phyloP scores from a whole-genome alignment of 1,140 invertebrate genomes.

The Apolygus lucorum region DNA sequence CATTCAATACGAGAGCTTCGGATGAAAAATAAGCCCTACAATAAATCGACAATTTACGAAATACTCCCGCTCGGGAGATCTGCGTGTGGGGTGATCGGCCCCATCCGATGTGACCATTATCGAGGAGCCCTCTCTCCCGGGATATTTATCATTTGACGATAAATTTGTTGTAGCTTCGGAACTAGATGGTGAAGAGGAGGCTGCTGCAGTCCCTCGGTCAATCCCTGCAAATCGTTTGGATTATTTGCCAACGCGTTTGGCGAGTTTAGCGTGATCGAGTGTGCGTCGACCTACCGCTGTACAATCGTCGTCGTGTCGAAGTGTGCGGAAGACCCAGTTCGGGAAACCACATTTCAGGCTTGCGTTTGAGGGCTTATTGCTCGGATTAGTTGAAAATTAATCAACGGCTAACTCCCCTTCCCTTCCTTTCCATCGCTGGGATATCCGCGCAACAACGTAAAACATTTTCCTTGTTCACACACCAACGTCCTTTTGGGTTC shows the following conservation, averaged over 20 bases:
- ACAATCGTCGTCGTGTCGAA: too few species aligned
- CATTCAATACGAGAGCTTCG: neutral
- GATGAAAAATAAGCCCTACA: neutral
- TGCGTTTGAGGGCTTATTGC: too few species aligned
- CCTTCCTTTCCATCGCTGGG: too few species aligned
- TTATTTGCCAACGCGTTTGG: conserved; percentile 19
- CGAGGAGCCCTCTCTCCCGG: neutral
- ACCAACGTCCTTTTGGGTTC: too few species aligned
- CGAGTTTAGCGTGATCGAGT: too few species aligned
- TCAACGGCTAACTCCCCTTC: too few species aligned
- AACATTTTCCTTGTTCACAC: too few species aligned
- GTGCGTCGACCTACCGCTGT: too few species aligned
- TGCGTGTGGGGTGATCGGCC: neutral
- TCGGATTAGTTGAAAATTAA: too few species aligned
- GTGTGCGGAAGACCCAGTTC: too few species aligned
- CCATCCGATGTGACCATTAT: neutral
- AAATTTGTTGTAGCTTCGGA: neutral
- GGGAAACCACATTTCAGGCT: too few species aligned
- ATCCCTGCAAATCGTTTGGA: conserved; percentile 5
- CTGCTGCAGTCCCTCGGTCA: neutral
- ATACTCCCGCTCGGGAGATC: neutral
- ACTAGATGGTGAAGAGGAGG: neutral
- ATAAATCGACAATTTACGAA: neutral
- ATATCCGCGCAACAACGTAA: too few species aligned
- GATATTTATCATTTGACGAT: neutral